These are phyloP conservation scores for Paraplagusia blochii DNA, from an alignment of 2,113 vertebrate species.

Conservation along the genomic window DNA sequence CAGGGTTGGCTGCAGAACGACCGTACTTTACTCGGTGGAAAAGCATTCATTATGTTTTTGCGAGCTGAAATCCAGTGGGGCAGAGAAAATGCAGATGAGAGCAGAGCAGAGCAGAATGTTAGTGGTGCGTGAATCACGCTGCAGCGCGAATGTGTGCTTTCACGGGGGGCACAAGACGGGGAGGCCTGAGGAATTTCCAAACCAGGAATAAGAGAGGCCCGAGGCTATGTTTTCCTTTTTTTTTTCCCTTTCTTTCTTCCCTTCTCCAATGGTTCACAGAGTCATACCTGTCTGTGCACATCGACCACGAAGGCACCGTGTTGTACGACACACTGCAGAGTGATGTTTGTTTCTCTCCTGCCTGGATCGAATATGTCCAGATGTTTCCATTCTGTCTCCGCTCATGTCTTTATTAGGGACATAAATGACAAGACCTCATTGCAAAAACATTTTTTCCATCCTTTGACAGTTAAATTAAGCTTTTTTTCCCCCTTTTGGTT, in stretches of 20 bases:
- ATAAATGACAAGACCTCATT: too few species aligned
- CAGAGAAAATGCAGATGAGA: constrained; percentile 31
- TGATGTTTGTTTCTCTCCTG: too few species aligned
- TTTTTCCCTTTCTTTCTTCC: too few species aligned
- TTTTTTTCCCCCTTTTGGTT: too few species aligned
- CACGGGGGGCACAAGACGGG: constrained; percentile 15
- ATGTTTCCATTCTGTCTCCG: too few species aligned
- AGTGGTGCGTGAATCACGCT: constrained; percentile 37
- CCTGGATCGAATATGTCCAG: too few species aligned
- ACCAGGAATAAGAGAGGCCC: constrained; percentile 58
- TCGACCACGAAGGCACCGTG: constrained; percentile 17
- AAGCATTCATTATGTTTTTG: background rate
- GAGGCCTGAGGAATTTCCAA: constrained; percentile 72
- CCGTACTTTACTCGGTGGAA: background rate
- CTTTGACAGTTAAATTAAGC: too few species aligned
- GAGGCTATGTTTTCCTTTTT: constrained; percentile 65
- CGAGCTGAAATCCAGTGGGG: constrained; percentile 15
- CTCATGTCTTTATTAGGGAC: too few species aligned
- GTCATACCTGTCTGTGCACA: constrained; percentile 57
- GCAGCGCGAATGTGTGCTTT: constrained; percentile 34
- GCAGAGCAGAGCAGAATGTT: constrained; percentile 14
- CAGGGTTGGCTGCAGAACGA: background rate
- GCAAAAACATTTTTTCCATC: too few species aligned
- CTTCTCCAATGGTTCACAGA: constrained; percentile 49
- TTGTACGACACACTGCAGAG: too few species aligned